Percentiles rank a stretch among this genome's conserved stretches.
phyloP scores from a whole-genome alignment of 1,140 invertebrate genomes.

The Drosophila asahinai region DNA sequence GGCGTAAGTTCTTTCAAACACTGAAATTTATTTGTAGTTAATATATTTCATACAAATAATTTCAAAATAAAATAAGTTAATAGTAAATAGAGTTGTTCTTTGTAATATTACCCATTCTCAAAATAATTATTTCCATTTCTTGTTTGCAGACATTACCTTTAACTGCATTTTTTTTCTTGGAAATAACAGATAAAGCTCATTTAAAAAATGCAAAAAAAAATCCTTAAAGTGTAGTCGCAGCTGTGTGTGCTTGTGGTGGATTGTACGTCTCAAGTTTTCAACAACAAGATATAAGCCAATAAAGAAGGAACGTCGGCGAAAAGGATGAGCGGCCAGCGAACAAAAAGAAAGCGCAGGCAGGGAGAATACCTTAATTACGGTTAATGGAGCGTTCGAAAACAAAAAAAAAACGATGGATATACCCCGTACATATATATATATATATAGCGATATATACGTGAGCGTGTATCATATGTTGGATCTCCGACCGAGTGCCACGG shows the following conservation, averaged over 20 bases:
- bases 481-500: conserved; percentile 48
- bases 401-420: conserved; percentile 24
- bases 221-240: conserved; percentile 42
- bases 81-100: too few species aligned
- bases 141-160: too few species aligned
- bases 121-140: too few species aligned
- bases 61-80: not conserved
- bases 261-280: conserved; percentile 74
- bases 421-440: too few species aligned
- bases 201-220: too few species aligned
- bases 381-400: conserved; percentile 81
- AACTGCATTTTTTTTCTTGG: too few species aligned
- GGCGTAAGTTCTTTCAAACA: conserved; percentile 19
- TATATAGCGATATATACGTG: conserved; percentile 10
- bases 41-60: not conserved
- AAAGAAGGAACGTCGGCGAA: conserved; percentile 64
- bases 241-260: conserved; percentile 59
- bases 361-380: conserved; percentile 84
- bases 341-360: conserved; percentile 78
- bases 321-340: conserved; percentile 56
- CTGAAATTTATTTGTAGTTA: not conserved
- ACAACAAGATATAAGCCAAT: conserved; percentile 81
- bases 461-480: conserved; percentile 45
- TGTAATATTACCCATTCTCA: too few species aligned
- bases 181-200: not conserved